Evolutionary conservation across 2,113 vertebrate species (phyloP).

Genomic region (Prunella fulvescens): DNA sequence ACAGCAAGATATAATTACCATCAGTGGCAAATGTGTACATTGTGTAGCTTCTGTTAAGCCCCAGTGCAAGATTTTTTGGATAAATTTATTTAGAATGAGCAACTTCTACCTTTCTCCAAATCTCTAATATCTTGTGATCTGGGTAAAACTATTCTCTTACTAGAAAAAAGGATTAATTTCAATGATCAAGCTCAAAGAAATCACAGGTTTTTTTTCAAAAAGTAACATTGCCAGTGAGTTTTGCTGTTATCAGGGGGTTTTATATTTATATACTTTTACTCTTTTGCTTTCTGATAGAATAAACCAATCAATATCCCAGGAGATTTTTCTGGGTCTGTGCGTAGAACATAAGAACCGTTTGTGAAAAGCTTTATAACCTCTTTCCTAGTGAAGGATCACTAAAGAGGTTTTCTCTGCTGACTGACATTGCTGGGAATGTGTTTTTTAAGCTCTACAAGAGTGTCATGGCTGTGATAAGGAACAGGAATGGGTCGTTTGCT

Average conservation of each 20-base stretch:
- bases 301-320: not conserved
- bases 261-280: not conserved
- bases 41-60: not conserved
- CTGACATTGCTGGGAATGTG: conserved; percentile 16
- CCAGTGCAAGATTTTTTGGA: not conserved
- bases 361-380: conserved; percentile 58
- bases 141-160: not conserved
- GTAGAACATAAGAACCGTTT: conserved; percentile 19
- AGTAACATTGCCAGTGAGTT: not conserved
- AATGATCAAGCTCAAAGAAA: not conserved
- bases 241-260: not conserved
- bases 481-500: not conserved
- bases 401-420: conserved; percentile 59
- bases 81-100: not conserved
- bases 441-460: conserved; percentile 6
- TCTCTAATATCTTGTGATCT: not conserved
- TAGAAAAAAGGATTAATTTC: not conserved
- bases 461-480: conserved; percentile 42
- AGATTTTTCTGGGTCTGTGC: not conserved
- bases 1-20: not conserved
- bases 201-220: not conserved
- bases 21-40: not conserved
- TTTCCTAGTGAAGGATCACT: conserved; percentile 54
- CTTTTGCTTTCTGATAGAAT: not conserved
- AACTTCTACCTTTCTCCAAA: not conserved